phyloP scores from a whole-genome alignment of 2,113 vertebrate genomes.

The Reinhardtius hippoglossoides region DNA sequence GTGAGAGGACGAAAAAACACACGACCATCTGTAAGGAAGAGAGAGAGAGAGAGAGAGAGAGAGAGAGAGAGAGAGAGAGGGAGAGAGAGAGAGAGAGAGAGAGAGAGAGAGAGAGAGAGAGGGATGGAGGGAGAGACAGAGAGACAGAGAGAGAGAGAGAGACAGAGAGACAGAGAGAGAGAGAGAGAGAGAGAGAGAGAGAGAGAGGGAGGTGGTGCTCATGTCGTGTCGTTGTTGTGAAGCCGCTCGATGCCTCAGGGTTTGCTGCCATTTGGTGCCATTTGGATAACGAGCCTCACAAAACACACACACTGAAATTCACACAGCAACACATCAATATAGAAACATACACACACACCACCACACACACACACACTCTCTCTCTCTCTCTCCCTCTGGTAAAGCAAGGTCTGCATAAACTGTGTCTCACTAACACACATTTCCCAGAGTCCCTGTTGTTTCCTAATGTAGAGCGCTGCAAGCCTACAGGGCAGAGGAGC shows the following conservation, averaged over 20 bases:
- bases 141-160: neutral
- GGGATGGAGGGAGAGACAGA: neutral
- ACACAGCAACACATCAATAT: slow-evolving; percentile 8
- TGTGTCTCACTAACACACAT: slow-evolving; percentile 65
- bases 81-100: neutral
- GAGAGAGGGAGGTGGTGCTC: neutral
- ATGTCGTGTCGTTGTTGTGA: slow-evolving; percentile 33
- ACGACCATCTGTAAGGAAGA: neutral
- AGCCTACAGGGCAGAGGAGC: slow-evolving; percentile 58
- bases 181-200: neutral
- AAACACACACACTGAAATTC: neutral
- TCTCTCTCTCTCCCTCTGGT: slow-evolving; percentile 20
- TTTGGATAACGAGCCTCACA: slow-evolving; percentile 31
- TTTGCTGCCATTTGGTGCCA: slow-evolving; percentile 66
- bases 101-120: neutral
- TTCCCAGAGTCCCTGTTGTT: slow-evolving; percentile 38
- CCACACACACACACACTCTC: slow-evolving; percentile 5
- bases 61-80: neutral
- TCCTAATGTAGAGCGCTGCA: slow-evolving; percentile 61
- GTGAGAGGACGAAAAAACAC: neutral
- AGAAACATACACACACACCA: slow-evolving; percentile 16
- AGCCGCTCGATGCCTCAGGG: slow-evolving; percentile 54
- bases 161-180: neutral
- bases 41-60: neutral
- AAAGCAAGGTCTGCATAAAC: slow-evolving; percentile 16